phyloP scores from a whole-genome alignment of 1,140 invertebrate genomes.

The Mesaphorura yosii region DNA sequence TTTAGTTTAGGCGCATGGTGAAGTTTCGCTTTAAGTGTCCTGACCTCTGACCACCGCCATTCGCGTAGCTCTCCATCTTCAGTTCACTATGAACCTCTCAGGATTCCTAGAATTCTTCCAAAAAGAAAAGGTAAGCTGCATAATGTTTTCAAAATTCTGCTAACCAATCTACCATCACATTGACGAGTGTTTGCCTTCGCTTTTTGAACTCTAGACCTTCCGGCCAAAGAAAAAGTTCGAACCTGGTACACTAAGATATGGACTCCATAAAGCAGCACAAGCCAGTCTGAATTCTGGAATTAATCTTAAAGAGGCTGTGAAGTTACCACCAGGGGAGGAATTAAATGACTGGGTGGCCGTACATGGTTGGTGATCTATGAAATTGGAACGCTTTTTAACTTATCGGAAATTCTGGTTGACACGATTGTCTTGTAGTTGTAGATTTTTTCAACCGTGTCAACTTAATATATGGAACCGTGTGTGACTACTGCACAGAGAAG shows the following conservation, averaged over 20 bases:
- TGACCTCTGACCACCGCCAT: too few species aligned
- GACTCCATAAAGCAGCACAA: constrained; percentile 85
- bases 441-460: constrained; percentile 96
- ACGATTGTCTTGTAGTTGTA: constrained; percentile 56
- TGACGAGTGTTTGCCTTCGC: too few species aligned
- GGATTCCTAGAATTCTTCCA: constrained; percentile 69
- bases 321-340: constrained; percentile 73
- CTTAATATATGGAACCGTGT: constrained; percentile 80
- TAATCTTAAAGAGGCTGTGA: constrained; percentile 72
- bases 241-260: constrained; percentile 79
- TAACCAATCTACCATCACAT: neutral
- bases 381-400: neutral
- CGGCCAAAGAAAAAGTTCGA: constrained; percentile 81
- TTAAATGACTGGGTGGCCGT: constrained; percentile 91
- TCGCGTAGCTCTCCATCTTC: too few species aligned
- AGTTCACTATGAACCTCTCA: constrained; percentile 54
- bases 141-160: neutral
- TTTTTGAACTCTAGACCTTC: constrained; percentile 55
- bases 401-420: constrained; percentile 10
- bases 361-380: constrained; percentile 54
- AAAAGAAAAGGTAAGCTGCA: constrained; percentile 56
- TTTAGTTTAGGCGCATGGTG: too few species aligned
- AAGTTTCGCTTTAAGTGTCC: too few species aligned
- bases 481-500: constrained; percentile 57
- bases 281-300: constrained; percentile 88